Evolutionary conservation across 1,140 invertebrate species (phyloP), one percentile per base, ranked within the genome.

Genomic region (Hyles euphorbiae): DNA sequence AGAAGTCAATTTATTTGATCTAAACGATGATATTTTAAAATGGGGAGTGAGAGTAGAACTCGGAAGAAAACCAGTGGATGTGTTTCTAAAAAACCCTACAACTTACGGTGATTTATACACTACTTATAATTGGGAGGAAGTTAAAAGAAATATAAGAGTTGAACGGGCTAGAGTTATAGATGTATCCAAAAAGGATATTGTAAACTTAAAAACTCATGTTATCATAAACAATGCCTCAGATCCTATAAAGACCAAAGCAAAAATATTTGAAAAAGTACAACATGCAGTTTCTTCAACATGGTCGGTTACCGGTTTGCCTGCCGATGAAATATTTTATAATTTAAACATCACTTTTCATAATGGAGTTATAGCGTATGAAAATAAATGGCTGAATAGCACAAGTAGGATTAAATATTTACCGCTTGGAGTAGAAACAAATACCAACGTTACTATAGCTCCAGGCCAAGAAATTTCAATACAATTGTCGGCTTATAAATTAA

Each of bases 1-100:
- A 46, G 81, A 86, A 54, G 56, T 78, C 10, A 57, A 49, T 10
- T 40, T 83, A 5, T 86, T 73, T 44, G 80, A 83, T 56, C 60
- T 84, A 2, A 78, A 72, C 11, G 66, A 73, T 0, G 58, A 60
- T 0, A 80, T 78, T 57, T 53, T 86, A 12, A 81, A 78, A 53
- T 55, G 34, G 49, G 79, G 78, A 5, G 50, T 78, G 2, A 63
- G 52, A 51, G 50, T 70, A 6, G 74, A 81, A 62, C 56, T 83
- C 0, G 81, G 78, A 3, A 74, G 68, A 56, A 53, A 8, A 32
- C 78, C 83, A 3, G 62, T 76, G 22, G 67, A 79, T 33, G 58
- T 83, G 10, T 84, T 74, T 48, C 34, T 83, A 3, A 78, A 67
- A 45, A 74, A 81, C 45, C 81, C 79, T 5, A 83, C 83, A 2